A percentile compares a stretch with the other conserved stretches of the same genome.
These are phyloP conservation scores for Epizoanthus illoricatus DNA, from an alignment of 92 coral and sea anemone genomes.

Conservation along the genomic window DNA sequence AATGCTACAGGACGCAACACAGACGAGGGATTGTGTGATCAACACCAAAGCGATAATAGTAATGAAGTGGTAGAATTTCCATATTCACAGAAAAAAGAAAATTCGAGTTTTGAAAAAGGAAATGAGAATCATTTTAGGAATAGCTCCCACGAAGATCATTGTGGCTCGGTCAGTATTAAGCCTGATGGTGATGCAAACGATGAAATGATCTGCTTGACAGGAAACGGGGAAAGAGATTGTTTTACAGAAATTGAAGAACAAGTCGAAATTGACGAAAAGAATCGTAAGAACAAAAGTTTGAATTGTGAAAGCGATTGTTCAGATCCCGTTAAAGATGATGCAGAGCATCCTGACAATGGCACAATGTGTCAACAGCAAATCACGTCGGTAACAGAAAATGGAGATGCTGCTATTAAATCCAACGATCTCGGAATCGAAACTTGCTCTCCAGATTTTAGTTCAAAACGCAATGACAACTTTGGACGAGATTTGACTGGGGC, in stretches of 20 bases:
- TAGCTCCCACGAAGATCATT: background rate
- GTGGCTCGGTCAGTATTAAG: background rate
- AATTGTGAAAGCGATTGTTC: background rate
- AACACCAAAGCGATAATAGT: background rate
- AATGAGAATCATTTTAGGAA: background rate
- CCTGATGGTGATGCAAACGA: background rate
- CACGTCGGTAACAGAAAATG: background rate
- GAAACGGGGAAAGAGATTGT: background rate
- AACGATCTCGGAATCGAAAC: background rate
- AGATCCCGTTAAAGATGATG: background rate
- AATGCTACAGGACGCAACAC: background rate
- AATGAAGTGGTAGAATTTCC: background rate
- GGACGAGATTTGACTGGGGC: background rate
- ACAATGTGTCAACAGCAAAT: background rate
- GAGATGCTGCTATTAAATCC: background rate
- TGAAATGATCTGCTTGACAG: background rate
- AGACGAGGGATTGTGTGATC: background rate
- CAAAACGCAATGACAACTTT: background rate
- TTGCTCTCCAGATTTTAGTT: background rate
- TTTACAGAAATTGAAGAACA: background rate
- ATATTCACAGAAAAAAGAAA: background rate
- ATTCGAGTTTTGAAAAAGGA: background rate
- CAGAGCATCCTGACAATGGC: background rate
- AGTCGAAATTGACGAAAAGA: background rate
- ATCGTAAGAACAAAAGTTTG: background rate